A percentile compares a stretch with the other conserved stretches of the same genome.
Conservation (phyloP, 2,113 vertebrate genomes). For the Cryptotis parvus region DNA sequence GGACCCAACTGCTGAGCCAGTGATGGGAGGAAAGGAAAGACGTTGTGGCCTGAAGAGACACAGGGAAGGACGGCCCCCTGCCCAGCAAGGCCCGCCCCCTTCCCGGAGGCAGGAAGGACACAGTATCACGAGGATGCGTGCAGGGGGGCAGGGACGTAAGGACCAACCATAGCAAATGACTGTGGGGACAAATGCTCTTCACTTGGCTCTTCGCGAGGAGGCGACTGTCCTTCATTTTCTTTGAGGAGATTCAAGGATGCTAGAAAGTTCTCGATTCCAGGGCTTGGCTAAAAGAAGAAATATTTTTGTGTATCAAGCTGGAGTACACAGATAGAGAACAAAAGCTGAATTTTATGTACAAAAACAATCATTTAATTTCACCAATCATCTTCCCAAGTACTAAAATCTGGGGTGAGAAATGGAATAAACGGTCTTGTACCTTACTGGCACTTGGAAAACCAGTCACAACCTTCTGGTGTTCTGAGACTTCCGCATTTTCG, state of each 20-base stretch:
- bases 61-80: no score
- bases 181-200: slow-evolving; percentile 96
- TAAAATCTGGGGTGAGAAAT: slow-evolving; percentile 41
- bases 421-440: slow-evolving; percentile 76
- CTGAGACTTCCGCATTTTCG: slow-evolving; percentile 80
- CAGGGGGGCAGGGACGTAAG: no score
- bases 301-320: slow-evolving; percentile 28
- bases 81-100: no score
- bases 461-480: slow-evolving; percentile 77
- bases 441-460: slow-evolving; percentile 78
- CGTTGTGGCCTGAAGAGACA: not conserved
- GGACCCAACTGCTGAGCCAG: not conserved
- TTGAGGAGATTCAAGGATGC: slow-evolving; percentile 92
- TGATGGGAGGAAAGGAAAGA: slow-evolving; percentile 30
- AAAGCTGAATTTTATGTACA: slow-evolving; percentile 44
- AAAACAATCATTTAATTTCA: slow-evolving; percentile 41
- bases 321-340: slow-evolving; percentile 4
- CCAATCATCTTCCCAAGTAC: not conserved
- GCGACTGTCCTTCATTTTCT: slow-evolving; percentile 86
- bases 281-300: slow-evolving; percentile 84
- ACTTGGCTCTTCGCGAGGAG: slow-evolving; percentile 80
- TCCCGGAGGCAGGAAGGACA: no score
- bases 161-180: slow-evolving; percentile 96
- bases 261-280: slow-evolving; percentile 94
- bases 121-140: no score